A percentile compares a stretch with the other conserved stretches of the same genome.
These are phyloP conservation scores for Megaceryle torquata DNA, from an alignment of 2,113 vertebrate species.

Conservation along the genomic window DNA sequence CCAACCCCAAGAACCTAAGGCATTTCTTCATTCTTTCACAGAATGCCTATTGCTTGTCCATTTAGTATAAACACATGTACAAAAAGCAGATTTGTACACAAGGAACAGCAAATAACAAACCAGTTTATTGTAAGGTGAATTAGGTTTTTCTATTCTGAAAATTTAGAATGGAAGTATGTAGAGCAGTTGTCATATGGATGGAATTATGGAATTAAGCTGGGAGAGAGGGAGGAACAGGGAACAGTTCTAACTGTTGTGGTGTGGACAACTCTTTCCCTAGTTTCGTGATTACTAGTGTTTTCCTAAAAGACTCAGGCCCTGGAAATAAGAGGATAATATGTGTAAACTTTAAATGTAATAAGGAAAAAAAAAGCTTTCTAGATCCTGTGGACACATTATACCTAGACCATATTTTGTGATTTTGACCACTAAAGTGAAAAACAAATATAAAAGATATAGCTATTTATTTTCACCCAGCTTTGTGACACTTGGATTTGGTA, in stretches of 20 bases:
- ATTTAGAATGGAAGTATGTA: neutral
- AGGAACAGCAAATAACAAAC: neutral
- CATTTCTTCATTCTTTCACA: neutral
- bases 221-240: neutral
- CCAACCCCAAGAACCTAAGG: neutral
- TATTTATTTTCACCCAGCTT: neutral
- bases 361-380: neutral
- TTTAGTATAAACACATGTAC: neutral
- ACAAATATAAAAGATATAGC: neutral
- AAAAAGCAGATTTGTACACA: neutral
- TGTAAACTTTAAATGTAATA: neutral
- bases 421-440: neutral
- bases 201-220: neutral
- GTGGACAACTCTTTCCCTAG: neutral
- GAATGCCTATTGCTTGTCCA: neutral
- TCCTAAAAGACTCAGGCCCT: neutral
- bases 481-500: neutral
- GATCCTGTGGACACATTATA: neutral
- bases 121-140: neutral
- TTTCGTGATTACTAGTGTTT: neutral
- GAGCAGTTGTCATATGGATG: neutral
- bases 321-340: neutral
- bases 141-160: neutral
- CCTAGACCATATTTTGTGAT: neutral
- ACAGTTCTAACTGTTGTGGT: neutral